Conservation (phyloP, 1,140 invertebrate genomes). For the Vanessa tameamea region DNA sequence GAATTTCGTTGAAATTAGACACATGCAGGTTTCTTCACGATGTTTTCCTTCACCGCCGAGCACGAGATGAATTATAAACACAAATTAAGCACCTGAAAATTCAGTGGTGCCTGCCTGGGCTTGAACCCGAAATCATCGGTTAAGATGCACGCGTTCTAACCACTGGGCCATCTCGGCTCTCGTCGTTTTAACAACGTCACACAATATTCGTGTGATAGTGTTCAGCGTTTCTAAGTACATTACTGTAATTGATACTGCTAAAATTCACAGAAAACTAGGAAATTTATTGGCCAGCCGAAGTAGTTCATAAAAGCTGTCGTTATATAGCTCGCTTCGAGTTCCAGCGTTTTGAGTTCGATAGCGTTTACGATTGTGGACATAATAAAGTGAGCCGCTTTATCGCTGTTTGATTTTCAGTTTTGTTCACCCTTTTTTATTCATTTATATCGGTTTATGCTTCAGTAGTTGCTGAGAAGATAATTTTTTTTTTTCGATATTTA, state of each 20-base stretch:
- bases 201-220: slow-evolving; percentile 22
- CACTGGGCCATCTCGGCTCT: no score
- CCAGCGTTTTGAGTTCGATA: slow-evolving; percentile 26
- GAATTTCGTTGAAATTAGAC: no score
- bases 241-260: slow-evolving; percentile 28
- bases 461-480: slow-evolving; percentile 3
- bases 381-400: slow-evolving; percentile 34
- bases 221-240: slow-evolving; percentile 21
- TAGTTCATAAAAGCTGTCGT: slow-evolving; percentile 31
- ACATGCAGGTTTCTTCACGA: no score
- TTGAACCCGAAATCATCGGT: no score
- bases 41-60: no score
- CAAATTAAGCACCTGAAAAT: no score
- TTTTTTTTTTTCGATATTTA: neutral
- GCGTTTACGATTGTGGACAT: slow-evolving; percentile 31
- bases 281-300: slow-evolving; percentile 24
- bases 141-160: no score
- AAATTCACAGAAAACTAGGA: slow-evolving; percentile 25
- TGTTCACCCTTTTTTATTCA: slow-evolving; percentile 13
- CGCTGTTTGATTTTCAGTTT: slow-evolving; percentile 23
- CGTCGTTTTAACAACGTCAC: slow-evolving; percentile 15
- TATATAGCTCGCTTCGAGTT: slow-evolving; percentile 23
- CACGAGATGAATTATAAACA: no score
- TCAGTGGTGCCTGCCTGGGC: no score
- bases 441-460: slow-evolving; percentile 8